Conservation (phyloP, 2,797 vertebrate species). For the Notolepis coatsorum region DNA sequence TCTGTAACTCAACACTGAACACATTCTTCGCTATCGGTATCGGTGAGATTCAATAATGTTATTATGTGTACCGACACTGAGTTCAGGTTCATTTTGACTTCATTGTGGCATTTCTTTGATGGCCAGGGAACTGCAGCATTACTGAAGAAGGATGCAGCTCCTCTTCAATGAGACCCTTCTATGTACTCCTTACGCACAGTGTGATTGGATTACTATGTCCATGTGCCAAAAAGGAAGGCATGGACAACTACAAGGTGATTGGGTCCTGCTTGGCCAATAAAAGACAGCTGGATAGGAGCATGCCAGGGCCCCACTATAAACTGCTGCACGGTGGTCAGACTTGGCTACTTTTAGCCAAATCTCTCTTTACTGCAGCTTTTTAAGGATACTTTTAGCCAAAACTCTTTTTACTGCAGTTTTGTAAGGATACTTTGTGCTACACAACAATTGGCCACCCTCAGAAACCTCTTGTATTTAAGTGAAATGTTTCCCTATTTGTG, state of each 20-base stretch:
- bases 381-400: neutral
- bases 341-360: neutral
- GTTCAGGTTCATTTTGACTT: too few species aligned
- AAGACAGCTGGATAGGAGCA: constrained; percentile 25
- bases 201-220: constrained; percentile 27
- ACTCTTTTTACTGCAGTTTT: neutral
- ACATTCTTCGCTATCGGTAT: too few species aligned
- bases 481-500: neutral
- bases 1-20: too few species aligned
- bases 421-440: neutral
- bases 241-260: constrained; percentile 16
- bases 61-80: too few species aligned
- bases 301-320: neutral
- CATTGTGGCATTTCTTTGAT: too few species aligned
- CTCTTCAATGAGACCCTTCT: neutral
- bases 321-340: neutral
- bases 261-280: constrained; percentile 5
- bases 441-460: neutral
- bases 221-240: constrained; percentile 27
- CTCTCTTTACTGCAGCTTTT: neutral
- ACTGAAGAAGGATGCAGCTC: too few species aligned
- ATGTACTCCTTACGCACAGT: neutral
- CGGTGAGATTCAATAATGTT: too few species aligned
- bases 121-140: neutral
- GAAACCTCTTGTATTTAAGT: neutral